These are phyloP conservation scores for Ecdyonurus torrentis DNA, from an alignment of 2,888 invertebrate genomes.

Conservation along the genomic window DNA sequence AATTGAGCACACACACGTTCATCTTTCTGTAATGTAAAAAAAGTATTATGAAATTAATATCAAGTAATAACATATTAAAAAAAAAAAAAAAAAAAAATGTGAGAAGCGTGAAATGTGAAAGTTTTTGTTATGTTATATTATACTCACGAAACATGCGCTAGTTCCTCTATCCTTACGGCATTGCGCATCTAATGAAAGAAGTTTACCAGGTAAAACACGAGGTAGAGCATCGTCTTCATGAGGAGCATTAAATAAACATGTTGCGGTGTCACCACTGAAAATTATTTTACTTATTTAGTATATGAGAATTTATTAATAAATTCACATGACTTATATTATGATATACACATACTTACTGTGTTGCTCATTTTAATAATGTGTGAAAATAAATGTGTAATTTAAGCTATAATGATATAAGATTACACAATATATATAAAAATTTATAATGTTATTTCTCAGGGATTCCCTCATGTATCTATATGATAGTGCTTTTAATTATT, in stretches of 20 bases:
- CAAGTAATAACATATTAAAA: background rate
- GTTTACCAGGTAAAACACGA: slow-evolving; percentile 72
- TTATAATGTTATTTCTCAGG: no score
- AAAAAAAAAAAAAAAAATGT: background rate
- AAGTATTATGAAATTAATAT: background rate
- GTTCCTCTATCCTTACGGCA: slow-evolving; percentile 86
- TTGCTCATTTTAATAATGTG: no score
- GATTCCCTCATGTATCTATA: no score
- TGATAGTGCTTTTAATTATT: no score
- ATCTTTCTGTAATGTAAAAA: slow-evolving; percentile 53
- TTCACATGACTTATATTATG: no score
- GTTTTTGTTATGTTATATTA: no score
- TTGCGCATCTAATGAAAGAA: slow-evolving; percentile 79
- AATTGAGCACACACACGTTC: slow-evolving; percentile 88
- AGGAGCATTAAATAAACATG: slow-evolving; percentile 81
- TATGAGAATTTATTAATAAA: slow-evolving; percentile 1
- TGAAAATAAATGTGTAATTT: no score
- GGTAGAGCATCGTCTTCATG: slow-evolving; percentile 85
- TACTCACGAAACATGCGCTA: slow-evolving; percentile 57
- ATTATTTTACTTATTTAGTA: no score
- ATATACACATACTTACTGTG: no score
- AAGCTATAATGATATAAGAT: no score
- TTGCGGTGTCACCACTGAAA: slow-evolving; percentile 82
- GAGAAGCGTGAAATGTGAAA: background rate
- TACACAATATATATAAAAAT: no score